A percentile compares a stretch with the other conserved stretches of the same genome.
Evolutionary conservation across 2,888 invertebrate genomes (phyloP).

Genomic region (Tetanocera ferruginea): DNA sequence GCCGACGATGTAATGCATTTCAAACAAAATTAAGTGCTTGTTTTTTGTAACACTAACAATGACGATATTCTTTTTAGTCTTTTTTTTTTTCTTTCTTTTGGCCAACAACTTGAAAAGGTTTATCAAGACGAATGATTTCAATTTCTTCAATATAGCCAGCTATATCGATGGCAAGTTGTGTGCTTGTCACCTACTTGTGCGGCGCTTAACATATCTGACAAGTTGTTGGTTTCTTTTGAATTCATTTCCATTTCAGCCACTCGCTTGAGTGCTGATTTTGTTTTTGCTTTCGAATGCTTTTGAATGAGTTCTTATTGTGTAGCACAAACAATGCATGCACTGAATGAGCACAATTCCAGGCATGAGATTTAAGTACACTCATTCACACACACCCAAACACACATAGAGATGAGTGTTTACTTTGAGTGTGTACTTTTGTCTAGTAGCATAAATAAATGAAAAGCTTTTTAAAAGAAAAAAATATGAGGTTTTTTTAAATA

Average conservation of each 20-base stretch:
- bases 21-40: neutral
- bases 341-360: neutral
- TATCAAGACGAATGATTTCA: neutral
- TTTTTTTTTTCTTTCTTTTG: neutral
- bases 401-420: neutral
- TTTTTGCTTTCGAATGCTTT: neutral
- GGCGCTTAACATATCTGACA: neutral
- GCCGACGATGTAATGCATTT: neutral
- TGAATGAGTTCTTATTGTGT: slow-evolving; percentile 3
- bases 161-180: neutral
- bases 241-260: neutral
- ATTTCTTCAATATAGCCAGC: neutral
- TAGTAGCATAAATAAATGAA: neutral
- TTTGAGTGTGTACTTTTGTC: neutral
- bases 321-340: slow-evolving; percentile 6
- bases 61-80: too few species aligned
- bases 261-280: neutral
- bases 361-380: slow-evolving; percentile 12
- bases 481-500: neutral
- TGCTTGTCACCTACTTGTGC: slow-evolving; percentile 11
- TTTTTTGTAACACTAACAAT: too few species aligned
- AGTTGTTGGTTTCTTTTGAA: neutral
- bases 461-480: neutral
- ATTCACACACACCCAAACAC: neutral
- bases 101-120: too few species aligned